Evolutionary conservation across 2,797 vertebrate genomes (phyloP), one percentile per base, ranked within the genome.

Genomic region (Protosalanx chinensis): DNA sequence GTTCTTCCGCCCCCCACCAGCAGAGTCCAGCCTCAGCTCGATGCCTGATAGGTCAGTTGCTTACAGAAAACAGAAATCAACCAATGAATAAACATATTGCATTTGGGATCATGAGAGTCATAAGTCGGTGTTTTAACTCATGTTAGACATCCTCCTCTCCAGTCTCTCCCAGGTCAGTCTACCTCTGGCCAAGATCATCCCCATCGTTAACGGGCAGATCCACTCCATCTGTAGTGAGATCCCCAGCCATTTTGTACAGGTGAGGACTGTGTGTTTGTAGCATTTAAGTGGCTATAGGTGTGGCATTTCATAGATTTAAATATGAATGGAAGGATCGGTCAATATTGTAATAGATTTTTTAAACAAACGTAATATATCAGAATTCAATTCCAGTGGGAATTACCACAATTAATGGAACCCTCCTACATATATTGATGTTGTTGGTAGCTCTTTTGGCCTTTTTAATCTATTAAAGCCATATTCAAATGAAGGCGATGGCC

Each of bases 171-270:
- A 89, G 8, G 91, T 96, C 81, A 95, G 93, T 85, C 93, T 99
- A 74, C 98, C 97, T 7, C 89, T 99, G 86, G 98, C 98, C 6
- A 99, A 98, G 90, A 96, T 99, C 91, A 95, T 99, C 83, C 97
- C 98, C 56, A 96, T 99, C 87, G 79, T 97, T 79, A 98, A 99
- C 71, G 97, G 97, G 78, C 98, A 99, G 91, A 96, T 98, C 81
- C 95, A 99, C 89, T 93, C 90, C 35, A 93, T 98, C 85, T 99
- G 97, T 93, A 98, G 97, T 66, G 98, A 98, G 83, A 94, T 93
- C 1, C 96, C 96, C 49, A 97, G 95, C 85, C 94, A 95, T 85
- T 97, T 98, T 79, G 93, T 98, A 73, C 97, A 98, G 96, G 97
- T 99, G 86, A 93, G 84, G 23, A 41, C 6, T 2, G 23, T 8